Percentiles rank a stretch among this genome's conserved stretches.
phyloP scores from a whole-genome alignment of 2,888 invertebrate genomes.

The Caenorhabditis auriculariae region DNA sequence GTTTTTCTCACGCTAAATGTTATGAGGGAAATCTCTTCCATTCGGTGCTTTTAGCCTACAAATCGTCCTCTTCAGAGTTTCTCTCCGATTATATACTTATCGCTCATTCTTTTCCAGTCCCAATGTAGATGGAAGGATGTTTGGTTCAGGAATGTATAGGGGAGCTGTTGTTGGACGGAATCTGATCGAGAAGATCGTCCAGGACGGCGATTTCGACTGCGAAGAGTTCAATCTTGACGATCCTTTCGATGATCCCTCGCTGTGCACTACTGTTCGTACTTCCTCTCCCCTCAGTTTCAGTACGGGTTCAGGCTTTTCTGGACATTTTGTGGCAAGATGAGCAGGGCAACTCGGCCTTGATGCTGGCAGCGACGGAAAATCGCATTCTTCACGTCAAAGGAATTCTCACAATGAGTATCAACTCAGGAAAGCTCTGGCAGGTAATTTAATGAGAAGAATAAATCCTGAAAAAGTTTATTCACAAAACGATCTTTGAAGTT shows the following conservation, averaged over 20 bases:
- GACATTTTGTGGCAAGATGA: conserved; percentile 44
- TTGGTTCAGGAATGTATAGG: conserved; percentile 6
- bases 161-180: conserved; percentile 8
- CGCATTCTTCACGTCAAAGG: conserved; percentile 34
- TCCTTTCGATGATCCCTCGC: conserved; percentile 32
- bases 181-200: conserved; percentile 20
- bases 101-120: no score
- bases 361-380: conserved; percentile 42
- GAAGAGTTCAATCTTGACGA: conserved; percentile 32
- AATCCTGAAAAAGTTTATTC: not conserved
- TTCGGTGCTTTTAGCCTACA: no score
- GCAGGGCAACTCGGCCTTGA: conserved; percentile 39
- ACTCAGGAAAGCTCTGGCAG: conserved; percentile 36
- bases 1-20: no score
- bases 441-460: conserved; percentile 3
- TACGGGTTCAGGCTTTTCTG: conserved; percentile 25
- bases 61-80: no score
- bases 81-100: no score
- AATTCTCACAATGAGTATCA: conserved; percentile 32
- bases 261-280: conserved; percentile 20
- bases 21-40: no score
- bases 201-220: conserved; percentile 7
- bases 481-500: not conserved
- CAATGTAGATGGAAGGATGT: no score
- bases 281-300: no score